Evolutionary conservation across 2,888 invertebrate genomes (phyloP), one percentile per base, ranked within the genome.

Genomic region (Hedychridium roseum): DNA sequence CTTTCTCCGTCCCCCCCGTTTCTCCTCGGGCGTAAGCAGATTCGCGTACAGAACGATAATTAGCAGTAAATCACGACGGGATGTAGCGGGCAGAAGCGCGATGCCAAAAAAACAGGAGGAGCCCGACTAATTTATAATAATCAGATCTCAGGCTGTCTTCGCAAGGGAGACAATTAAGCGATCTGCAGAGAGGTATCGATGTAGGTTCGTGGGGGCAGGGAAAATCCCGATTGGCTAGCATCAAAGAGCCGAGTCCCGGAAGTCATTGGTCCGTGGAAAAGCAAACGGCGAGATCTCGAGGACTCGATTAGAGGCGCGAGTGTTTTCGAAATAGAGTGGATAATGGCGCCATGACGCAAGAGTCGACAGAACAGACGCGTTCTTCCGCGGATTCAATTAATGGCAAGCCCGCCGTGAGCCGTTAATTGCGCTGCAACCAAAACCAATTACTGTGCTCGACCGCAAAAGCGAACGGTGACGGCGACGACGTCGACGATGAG

Each of bases 21-120:
- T 65, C 67, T 61, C 61, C 52, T 66, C 50, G 47, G 51, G 50
- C 35, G 43, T 15, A 28, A 41, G 28, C 52, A 35, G 39, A 54
- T 60, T 60, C 57, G 44, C 54, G 37, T n/a, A n/a, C 50, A 40
- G 60, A 41, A 55, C 51, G 55, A 55, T 63, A 63, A 63, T 63
- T 63, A 63, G 63, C 63, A 63, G 63, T 63, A 63, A 63, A 63
- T 63, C 63, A 63, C 48, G 36, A 26, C 14, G 46, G 44, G 52
- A 49, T 18, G 60, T 62, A 50, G 42, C 41, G 44, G 51, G 50
- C 44, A 37, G n/a, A 31, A 44, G 32, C 9, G 2, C 15, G 14
- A 7, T 38, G 16, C 50, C 56, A 49, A 56, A 9, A 56, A 49
- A 56, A 61, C 61, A 60, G 41, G 46, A 57, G 47, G 49, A 30